phyloP scores from a whole-genome alignment of 2,888 invertebrate genomes.

The Meandrusa payeni region DNA sequence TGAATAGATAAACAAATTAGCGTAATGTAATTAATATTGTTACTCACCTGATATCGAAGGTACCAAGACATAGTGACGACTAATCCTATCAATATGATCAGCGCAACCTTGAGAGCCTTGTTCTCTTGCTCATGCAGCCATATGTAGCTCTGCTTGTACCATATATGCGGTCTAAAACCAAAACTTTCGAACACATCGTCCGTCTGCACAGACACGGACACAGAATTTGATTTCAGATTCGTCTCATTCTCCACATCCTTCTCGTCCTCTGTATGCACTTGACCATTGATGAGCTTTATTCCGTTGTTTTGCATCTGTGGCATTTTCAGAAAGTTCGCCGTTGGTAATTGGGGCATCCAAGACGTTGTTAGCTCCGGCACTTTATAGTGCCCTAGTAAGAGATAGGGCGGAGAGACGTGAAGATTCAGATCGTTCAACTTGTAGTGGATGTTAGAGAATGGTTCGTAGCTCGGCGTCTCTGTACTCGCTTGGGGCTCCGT shows the following conservation, averaged over 20 bases:
- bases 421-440: constrained; percentile 65
- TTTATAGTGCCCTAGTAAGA: constrained; percentile 85
- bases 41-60: constrained; percentile 84
- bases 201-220: constrained; percentile 81
- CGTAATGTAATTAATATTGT: no score
- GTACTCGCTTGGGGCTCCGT: constrained; percentile 42
- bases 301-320: constrained; percentile 45
- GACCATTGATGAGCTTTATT: constrained; percentile 63
- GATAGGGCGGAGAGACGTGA: constrained; percentile 66
- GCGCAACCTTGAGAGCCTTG: constrained; percentile 84
- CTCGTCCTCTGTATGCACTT: constrained; percentile 53
- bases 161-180: constrained; percentile 56
- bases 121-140: constrained; percentile 90
- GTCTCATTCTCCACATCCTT: constrained; percentile 69
- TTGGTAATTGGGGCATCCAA: constrained; percentile 67
- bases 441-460: constrained; percentile 73
- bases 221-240: constrained; percentile 60
- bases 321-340: constrained; percentile 50
- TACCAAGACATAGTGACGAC: constrained; percentile 89
- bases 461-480: constrained; percentile 62
- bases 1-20: no score
- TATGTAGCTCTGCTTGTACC: constrained; percentile 67
- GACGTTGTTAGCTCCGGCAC: constrained; percentile 82
- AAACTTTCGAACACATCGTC: constrained; percentile 75
- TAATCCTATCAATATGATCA: constrained; percentile 84